Evolutionary conservation across 1,140 invertebrate species (phyloP).

Genomic region (Holcopasites calliopsidis): DNA sequence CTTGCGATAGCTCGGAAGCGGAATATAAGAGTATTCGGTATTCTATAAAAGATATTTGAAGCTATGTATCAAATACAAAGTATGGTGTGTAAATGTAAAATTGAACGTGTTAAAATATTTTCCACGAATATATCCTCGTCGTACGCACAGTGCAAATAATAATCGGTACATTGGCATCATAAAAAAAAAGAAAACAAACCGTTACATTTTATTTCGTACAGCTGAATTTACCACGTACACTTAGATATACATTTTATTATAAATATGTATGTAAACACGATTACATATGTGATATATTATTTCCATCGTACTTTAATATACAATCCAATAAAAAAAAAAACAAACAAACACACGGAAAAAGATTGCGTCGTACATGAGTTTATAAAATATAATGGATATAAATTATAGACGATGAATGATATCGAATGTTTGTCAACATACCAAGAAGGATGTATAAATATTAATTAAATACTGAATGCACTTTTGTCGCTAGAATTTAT

Average conservation of each 20-base stretch:
- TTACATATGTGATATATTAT: constrained; percentile 25
- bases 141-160: background rate
- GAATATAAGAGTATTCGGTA: constrained; percentile 34
- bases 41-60: constrained; percentile 48
- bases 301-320: constrained; percentile 27
- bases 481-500: background rate
- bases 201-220: constrained; percentile 43
- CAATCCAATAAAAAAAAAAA: constrained; percentile 23
- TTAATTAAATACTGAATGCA: constrained; percentile 1
- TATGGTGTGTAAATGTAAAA: constrained; percentile 66
- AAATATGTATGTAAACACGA: constrained; percentile 22
- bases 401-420: background rate
- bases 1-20: constrained; percentile 38
- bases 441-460: constrained; percentile 16
- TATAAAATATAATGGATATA: constrained; percentile 22
- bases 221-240: constrained; percentile 22
- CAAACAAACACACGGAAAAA: background rate
- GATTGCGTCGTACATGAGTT: constrained; percentile 1
- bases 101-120: constrained; percentile 43
- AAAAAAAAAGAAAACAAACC: too few species aligned
- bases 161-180: background rate
- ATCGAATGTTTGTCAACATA: background rate
- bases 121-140: background rate
- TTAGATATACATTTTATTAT: constrained; percentile 8
- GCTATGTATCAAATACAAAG: constrained; percentile 70